Percentiles rank a stretch among this genome's conserved stretches.
Conservation (phyloP, 2,888 invertebrate genomes). For the Carterocephalus palaemon region DNA sequence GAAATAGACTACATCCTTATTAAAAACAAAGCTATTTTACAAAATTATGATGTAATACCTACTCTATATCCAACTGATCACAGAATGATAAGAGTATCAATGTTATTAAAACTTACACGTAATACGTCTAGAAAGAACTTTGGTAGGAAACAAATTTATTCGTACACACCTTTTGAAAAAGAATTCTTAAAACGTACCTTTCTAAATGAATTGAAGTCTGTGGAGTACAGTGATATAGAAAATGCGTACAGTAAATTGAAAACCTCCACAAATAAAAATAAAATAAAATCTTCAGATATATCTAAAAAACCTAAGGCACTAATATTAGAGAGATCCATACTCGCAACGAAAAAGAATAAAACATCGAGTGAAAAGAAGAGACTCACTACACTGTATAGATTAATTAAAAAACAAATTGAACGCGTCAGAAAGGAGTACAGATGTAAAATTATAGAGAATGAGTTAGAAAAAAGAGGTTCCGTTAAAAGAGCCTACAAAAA, state of each 20-base stretch:
- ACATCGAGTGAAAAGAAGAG: background rate
- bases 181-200: background rate
- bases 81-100: background rate
- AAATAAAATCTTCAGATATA: background rate
- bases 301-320: background rate
- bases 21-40: background rate
- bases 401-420: background rate
- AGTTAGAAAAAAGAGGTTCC: slow-evolving; percentile 1
- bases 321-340: background rate
- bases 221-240: background rate
- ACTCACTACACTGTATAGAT: background rate
- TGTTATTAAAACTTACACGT: background rate
- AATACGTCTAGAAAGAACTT: background rate
- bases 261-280: background rate
- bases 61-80: background rate
- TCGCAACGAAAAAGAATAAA: background rate
- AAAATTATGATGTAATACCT: background rate
- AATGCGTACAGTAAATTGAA: background rate
- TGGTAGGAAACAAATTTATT: too few relatives aligned
- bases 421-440: too few relatives aligned
- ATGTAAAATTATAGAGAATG: background rate
- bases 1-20: slow-evolving; percentile 4
- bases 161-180: background rate
- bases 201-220: background rate
- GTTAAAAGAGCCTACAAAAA: slow-evolving; percentile 2